Base-by-base conservation (phyloP, 2,888 invertebrate species). In the Acleris laterana region DNA sequence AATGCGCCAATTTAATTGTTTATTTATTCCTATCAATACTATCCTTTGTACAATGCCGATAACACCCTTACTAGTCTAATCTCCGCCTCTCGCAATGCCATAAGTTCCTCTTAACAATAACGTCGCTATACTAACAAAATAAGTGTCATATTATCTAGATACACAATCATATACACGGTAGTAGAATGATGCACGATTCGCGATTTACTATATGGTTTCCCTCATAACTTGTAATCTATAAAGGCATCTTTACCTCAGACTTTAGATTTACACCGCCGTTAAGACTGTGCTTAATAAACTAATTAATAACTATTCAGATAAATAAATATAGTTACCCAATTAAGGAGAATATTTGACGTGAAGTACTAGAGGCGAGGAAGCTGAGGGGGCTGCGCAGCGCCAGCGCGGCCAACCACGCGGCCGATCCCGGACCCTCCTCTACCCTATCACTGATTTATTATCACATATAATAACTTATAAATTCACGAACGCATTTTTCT, bases 241-340 rank as follows among this genome's bases (percentile, higher is more conserved):
- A 93, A 93, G 93, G 93, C 93, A 92, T 90, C 92, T 90, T 90
- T 87, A 92, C 92, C 92, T 93, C 93, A 93, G 93, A 93, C 93
- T 93, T 93, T 89, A 90, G 89, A 89, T 90, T 90, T 87, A 89
- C 91, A 90, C 91, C 92, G 80, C 85, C 89, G 83, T 83, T 83
- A 80, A 83, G 87, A 88, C 85, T 90, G 89, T 88, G 91, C 81
- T 77, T 81, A 89, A 89, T 80, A 74, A 87, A 87, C 89, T 90
- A 90, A 87, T 85, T 86, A 80, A 79, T 84, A 86, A 87, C 83
- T 85, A 83, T 88, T 90, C 89, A 88, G 87, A 90, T 89, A 90
- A 92, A 90, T 90, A 89, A 91, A 88, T 89, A 88, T 84, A 87
- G 84, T 85, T 83, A 85, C 81, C 85, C 82, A 87, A 88, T 87